These are phyloP conservation scores for Dipodomys stephensi DNA, from an alignment of 2,113 vertebrate genomes.

Conservation along the genomic window DNA sequence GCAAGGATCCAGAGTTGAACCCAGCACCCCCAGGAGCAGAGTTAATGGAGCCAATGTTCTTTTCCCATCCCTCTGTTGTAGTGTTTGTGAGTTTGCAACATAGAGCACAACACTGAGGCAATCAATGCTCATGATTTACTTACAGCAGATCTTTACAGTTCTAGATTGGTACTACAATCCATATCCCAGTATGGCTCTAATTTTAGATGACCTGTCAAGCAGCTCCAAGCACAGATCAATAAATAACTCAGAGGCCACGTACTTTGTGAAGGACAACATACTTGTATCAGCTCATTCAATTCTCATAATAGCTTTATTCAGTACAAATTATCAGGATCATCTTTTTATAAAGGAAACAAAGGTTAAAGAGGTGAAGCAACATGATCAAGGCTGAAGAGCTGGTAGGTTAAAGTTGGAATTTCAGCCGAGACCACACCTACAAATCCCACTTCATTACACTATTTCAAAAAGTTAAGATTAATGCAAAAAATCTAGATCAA, in stretches of 20 bases:
- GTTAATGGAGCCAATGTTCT: background rate
- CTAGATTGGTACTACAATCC: background rate
- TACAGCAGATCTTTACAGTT: background rate
- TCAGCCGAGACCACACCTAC: background rate
- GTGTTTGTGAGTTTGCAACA: background rate
- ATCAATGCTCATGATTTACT: too few species aligned
- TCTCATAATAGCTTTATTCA: background rate
- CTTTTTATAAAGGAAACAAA: background rate
- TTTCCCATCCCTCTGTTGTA: background rate
- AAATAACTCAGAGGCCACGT: background rate
- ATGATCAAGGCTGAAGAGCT: background rate
- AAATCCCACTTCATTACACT: background rate
- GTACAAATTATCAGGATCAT: background rate
- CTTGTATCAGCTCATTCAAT: background rate
- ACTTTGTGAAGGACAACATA: background rate
- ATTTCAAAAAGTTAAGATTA: conserved; percentile 41
- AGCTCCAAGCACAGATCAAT: conserved; percentile 5
- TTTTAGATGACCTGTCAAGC: conserved; percentile 3
- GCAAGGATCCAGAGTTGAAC: background rate
- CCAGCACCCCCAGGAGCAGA: background rate
- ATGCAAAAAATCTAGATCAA: background rate
- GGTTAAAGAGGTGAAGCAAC: background rate
- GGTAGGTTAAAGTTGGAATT: background rate
- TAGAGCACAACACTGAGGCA: background rate
- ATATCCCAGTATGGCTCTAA: background rate